Conservation (phyloP, 92 coral and sea anemone species). For the Nematostella vectensis region DNA sequence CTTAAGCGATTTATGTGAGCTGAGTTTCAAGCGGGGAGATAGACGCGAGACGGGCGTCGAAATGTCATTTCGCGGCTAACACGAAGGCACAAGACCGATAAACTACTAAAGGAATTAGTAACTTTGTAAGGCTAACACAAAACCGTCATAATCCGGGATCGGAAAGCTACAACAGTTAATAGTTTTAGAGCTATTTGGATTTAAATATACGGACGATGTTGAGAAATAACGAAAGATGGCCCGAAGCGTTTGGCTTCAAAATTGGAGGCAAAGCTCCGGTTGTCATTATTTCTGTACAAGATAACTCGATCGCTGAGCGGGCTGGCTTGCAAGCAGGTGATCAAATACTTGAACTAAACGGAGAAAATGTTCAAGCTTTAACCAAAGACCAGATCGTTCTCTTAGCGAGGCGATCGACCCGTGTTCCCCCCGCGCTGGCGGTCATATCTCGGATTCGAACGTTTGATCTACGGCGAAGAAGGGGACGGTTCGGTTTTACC, state of each 20-base stretch:
- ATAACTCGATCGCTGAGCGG: slow-evolving; percentile 85
- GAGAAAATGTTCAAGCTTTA: slow-evolving; percentile 87
- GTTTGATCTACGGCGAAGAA: slow-evolving; percentile 73
- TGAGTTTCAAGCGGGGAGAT: too few species aligned
- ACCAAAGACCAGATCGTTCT: slow-evolving; percentile 70
- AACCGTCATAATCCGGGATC: neutral
- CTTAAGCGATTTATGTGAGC: too few species aligned
- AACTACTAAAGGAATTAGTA: slow-evolving; percentile 3
- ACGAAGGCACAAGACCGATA: slow-evolving; percentile 6
- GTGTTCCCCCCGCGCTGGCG: slow-evolving; percentile 93
- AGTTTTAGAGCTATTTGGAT: too few species aligned
- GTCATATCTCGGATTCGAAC: slow-evolving; percentile 98
- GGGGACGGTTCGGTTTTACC: slow-evolving; percentile 85
- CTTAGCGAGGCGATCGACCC: slow-evolving; percentile 78
- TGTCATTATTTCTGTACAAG: slow-evolving; percentile 79
- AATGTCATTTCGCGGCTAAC: too few species aligned
- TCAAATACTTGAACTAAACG: slow-evolving; percentile 91
- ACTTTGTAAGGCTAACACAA: slow-evolving; percentile 13
- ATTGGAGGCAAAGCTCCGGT: slow-evolving; percentile 96
- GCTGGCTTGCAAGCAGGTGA: slow-evolving; percentile 98
- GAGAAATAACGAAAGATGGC: slow-evolving; percentile 93
- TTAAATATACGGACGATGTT: slow-evolving; percentile 12
- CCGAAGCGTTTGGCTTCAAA: slow-evolving; percentile 85
- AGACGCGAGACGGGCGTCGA: too few species aligned
- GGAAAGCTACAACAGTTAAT: too few species aligned